A percentile compares a stretch with the other conserved stretches of the same genome.
Evolutionary conservation across 2,113 vertebrate species (phyloP).

Genomic region (Pomatorhinus ruficollis): DNA sequence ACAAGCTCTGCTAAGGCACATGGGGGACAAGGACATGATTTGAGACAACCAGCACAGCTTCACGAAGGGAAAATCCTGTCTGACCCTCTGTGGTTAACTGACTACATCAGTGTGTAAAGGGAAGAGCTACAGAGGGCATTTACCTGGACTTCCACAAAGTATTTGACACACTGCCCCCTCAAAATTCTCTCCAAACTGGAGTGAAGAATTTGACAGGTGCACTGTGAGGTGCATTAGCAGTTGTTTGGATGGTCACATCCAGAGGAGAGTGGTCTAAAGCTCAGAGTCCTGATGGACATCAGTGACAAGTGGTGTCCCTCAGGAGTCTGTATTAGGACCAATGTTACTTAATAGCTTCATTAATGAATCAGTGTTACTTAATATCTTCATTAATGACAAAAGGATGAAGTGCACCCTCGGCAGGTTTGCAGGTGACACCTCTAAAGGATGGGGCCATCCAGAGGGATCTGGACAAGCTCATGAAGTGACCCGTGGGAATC

Average conservation of each 20-base stretch:
- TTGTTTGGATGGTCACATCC: background rate
- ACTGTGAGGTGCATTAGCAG: background rate
- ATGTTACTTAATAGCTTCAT: background rate
- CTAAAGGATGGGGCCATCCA: accelerated
- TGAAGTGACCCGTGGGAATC: background rate
- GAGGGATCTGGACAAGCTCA: background rate
- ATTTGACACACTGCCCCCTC: background rate
- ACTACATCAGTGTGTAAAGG: background rate
- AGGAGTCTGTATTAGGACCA: accelerated
- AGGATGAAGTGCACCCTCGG: background rate
- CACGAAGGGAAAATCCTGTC: background rate
- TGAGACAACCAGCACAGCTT: background rate
- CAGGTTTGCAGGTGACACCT: background rate
- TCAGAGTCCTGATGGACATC: background rate
- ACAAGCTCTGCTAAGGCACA: background rate
- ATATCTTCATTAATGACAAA: background rate
- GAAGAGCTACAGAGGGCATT: background rate
- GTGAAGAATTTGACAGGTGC: background rate
- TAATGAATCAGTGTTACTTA: background rate
- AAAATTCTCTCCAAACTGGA: background rate
- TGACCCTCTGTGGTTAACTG: background rate
- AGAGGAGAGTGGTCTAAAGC: background rate
- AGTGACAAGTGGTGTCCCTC: background rate
- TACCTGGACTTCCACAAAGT: background rate
- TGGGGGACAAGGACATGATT: background rate